Evolutionary conservation across 2,113 vertebrate genomes (phyloP), one percentile per base, ranked within the genome.

Genomic region (Erythrolamprus reginae): DNA sequence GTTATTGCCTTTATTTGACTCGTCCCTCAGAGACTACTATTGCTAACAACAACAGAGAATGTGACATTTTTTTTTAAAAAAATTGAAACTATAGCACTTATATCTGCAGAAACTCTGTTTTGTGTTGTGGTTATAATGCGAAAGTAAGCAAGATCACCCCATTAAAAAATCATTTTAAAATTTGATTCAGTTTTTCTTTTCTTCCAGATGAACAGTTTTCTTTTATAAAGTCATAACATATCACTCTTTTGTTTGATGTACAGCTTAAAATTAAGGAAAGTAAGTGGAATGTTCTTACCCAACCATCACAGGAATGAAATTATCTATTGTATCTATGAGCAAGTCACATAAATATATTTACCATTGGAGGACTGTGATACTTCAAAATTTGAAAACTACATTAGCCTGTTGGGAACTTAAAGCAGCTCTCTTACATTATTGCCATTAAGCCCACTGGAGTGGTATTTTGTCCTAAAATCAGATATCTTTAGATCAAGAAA

Each of bases 371-470:
- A 77, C 65, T 77, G 70, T 77, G 70, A 21, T 42, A 77, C 33
- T 77, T 38, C 70, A 77, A 77, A 77, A 42, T 42, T 77, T 42
- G 17, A 42, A 77, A 77, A 77, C 33, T 42, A 17, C 70, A 42
- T 77, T 77, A 42, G 33, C 17, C 15, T 42, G 6, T 42, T 42
- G 33, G 33, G 17, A 77, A 77, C 70, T 77, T 42, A 77, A 42
- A 77, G 17, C 1, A 26, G 38, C 21, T 55, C 52, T 58, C 42
- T 28, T 42, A 0, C 4, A 0, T 38, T 87, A 82, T 84, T 1
- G 50, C 0, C 28, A 86, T 88, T 90, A 91, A 86, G 87, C 93
- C 92, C 77, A 3, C 3, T 7, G 53, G 91, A 53, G 89, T 56
- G 17, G 21, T 82, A 90, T 6, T 50, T 87, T 82, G 9, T 6